Base-by-base conservation (phyloP, 2,888 invertebrate genomes). In the Mimas tiliae region DNA sequence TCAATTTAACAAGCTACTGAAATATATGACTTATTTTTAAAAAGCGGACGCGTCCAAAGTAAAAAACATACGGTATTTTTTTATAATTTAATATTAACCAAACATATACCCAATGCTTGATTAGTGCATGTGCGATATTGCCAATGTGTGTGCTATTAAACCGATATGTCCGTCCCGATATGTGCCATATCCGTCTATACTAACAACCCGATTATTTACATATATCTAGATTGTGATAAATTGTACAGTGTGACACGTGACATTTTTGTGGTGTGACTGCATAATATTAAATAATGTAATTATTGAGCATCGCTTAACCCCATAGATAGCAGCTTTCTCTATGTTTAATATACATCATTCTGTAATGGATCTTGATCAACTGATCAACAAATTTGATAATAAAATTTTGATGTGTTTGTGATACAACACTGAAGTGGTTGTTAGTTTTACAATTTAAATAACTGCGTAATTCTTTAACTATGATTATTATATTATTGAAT, bases 41-140 rank as follows among this genome's bases (percentile, higher is more conserved):
- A 50, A 6, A 4, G n/a, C n/a, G n/a, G n/a, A n/a, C n/a, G n/a
- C n/a, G n/a, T n/a, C n/a, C n/a, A n/a, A n/a, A n/a, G n/a, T n/a
- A n/a, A n/a, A n/a, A n/a, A n/a, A n/a, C n/a, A n/a, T n/a, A n/a
- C n/a, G n/a, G n/a, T n/a, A n/a, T n/a, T n/a, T n/a, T n/a, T n/a
- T n/a, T n/a, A n/a, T n/a, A n/a, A n/a, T n/a, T 27, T 27, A 27
- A 16, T 63, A 33, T 6, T 45, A 12, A 50, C 19, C 50, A 45
- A 19, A 50, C 27, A 19, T 63, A 12, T 27, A 63, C 55, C 53
- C 19, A 63, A 53, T 48, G 48, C 47, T 65, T 48, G 48, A 74
- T 84, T 84, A 84, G 83, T 83, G 82, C 81, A 55, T 69, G 86
- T 86, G 85, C 83, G 64, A 45, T 67, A 65, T 69, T 38, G 69